These are phyloP conservation scores for Rafetus swinhoei DNA, from an alignment of 2,113 vertebrate genomes.

Conservation along the genomic window DNA sequence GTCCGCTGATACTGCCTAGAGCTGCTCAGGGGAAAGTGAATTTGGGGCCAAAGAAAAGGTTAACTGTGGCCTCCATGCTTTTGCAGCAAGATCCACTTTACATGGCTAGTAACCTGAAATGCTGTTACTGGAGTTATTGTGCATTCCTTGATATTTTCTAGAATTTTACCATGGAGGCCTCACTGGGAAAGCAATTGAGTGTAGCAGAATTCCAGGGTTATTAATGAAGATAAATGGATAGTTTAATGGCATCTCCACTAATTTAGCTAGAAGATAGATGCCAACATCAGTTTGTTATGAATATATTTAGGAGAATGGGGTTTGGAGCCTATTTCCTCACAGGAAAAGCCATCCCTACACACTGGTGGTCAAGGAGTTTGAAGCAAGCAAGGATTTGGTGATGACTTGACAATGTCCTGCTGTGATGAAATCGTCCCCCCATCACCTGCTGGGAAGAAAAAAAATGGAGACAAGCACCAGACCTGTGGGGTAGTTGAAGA, in stretches of 20 bases:
- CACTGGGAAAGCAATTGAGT: not conserved
- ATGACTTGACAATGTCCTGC: conserved; percentile 12
- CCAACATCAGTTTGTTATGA: not conserved
- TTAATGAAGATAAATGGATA: not conserved
- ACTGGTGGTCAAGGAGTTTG: not conserved
- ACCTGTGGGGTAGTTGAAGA: not conserved
- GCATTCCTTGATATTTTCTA: not conserved
- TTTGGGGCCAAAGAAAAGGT: not conserved
- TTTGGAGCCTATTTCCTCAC: conserved; percentile 7
- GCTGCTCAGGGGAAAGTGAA: not conserved
- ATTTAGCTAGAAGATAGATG: not conserved
- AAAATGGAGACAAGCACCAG: not conserved
- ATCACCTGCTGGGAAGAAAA: not conserved
- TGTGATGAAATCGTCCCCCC: not conserved
- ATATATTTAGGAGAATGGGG: conserved; percentile 1
- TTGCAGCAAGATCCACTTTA: not conserved
- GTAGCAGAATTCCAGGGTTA: not conserved
- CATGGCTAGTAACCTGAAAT: not conserved
- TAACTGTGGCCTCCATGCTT: not conserved
- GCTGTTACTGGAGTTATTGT: not conserved
- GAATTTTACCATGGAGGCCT: not conserved
- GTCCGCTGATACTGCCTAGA: not conserved
- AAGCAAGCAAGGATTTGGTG: not conserved
- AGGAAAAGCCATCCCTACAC: conserved; percentile 44
- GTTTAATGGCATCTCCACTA: not conserved